These are phyloP conservation scores for Puma concolor DNA, from an alignment of 2,113 vertebrate species.

Conservation along the genomic window DNA sequence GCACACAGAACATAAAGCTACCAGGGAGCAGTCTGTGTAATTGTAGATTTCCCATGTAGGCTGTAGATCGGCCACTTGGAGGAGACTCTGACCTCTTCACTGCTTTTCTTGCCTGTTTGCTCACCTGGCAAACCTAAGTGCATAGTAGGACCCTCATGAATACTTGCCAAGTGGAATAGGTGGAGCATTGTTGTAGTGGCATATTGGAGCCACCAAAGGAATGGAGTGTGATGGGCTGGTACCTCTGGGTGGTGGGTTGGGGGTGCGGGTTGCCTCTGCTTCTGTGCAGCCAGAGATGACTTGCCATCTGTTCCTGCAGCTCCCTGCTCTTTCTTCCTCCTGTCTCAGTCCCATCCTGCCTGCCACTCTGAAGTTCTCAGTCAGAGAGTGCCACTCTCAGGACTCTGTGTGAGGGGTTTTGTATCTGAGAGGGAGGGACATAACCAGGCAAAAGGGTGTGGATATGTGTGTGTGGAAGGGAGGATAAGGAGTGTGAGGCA, in stretches of 20 bases:
- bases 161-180: too few relatives aligned
- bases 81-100: background rate
- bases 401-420: background rate
- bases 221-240: background rate
- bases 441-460: background rate
- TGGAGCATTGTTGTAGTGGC: too few relatives aligned
- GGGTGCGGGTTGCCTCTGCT: background rate
- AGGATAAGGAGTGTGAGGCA: too few relatives aligned
- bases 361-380: background rate
- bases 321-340: background rate
- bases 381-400: conserved; percentile 23
- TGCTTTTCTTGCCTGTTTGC: background rate
- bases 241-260: background rate
- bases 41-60: background rate
- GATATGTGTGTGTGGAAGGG: conserved; percentile 49
- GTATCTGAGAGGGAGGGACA: conserved; percentile 51
- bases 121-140: background rate
- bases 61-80: accelerated
- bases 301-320: background rate
- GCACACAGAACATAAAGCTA: accelerated
- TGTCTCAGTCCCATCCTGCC: background rate
- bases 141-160: background rate
- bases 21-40: background rate
- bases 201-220: background rate
- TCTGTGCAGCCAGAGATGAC: background rate